Evolutionary conservation across 2,888 invertebrate genomes (phyloP).

Genomic region (Eutolmus rufibarbis): DNA sequence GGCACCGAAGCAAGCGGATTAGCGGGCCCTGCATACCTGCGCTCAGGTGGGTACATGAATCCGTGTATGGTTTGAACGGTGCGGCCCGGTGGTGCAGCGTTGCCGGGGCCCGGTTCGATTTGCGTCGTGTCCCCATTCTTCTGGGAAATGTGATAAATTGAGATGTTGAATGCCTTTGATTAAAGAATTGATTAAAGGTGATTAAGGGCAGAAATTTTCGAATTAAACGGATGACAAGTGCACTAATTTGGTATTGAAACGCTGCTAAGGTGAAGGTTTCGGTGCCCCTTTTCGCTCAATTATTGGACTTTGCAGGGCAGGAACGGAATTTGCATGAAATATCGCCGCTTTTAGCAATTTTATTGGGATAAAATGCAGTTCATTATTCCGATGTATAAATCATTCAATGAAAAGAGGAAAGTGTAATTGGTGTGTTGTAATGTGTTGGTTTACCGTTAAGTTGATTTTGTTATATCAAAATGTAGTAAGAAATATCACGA

Average conservation of each 20-base stretch:
- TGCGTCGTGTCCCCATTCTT: constrained; percentile 16
- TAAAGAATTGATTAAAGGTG: constrained; percentile 31
- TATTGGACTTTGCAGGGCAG: background rate
- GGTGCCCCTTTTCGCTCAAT: background rate
- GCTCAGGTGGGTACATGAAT: background rate
- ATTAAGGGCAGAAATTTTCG: constrained; percentile 17
- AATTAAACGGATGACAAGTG: constrained; percentile 18
- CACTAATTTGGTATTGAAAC: constrained; percentile 11
- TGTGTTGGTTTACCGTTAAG: background rate
- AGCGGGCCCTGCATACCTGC: background rate
- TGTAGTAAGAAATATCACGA: background rate
- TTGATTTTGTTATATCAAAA: background rate
- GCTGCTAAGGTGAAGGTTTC: background rate
- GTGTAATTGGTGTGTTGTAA: background rate
- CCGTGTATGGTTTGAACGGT: background rate
- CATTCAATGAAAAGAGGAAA: background rate
- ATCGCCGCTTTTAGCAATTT: background rate
- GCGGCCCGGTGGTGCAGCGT: background rate
- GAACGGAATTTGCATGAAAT: background rate
- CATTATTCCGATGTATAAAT: background rate
- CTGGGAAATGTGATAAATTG: constrained; percentile 39
- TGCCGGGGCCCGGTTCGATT: background rate
- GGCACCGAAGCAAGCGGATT: background rate
- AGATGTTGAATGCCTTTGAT: constrained; percentile 36
- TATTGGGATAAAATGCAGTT: background rate